Evolutionary conservation across 2,888 invertebrate species (phyloP).

Genomic region (Xylota sylvarum): DNA sequence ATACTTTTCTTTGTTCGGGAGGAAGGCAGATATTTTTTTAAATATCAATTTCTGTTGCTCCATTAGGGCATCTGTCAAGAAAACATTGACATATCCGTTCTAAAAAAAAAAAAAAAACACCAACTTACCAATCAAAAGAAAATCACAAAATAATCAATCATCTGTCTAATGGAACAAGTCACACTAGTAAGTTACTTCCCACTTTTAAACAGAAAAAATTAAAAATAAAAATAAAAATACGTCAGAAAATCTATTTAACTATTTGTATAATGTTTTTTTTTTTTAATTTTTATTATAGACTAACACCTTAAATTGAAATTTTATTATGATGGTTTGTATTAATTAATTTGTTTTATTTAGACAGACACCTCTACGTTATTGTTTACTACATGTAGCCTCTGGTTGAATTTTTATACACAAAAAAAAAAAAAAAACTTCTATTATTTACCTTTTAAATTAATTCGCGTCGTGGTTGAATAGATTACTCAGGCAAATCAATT

Average conservation of each 20-base stretch:
- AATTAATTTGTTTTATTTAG: conserved; percentile 33
- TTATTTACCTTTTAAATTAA: conserved; percentile 32
- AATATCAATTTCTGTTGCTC: too few species aligned
- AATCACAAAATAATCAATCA: background rate
- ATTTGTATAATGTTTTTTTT: background rate
- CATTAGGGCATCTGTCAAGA: too few species aligned
- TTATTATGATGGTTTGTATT: conserved; percentile 15
- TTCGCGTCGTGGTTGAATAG: conserved; percentile 32
- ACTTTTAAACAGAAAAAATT: background rate
- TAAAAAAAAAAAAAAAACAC: too few species aligned
- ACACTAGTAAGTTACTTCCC: background rate
- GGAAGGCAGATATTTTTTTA: too few species aligned
- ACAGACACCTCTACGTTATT: background rate
- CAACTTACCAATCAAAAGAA: too few species aligned
- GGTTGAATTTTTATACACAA: background rate
- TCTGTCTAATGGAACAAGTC: background rate
- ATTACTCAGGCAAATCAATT: conserved; percentile 36
- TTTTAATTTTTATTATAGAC: conserved; percentile 14
- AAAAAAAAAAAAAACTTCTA: background rate
- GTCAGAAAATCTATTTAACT: background rate
- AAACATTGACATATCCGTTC: too few species aligned
- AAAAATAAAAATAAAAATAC: background rate
- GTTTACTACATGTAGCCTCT: background rate
- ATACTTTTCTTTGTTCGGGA: too few species aligned
- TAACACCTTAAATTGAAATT: conserved; percentile 32